Base-by-base conservation (phyloP, 2,797 vertebrate species). In the Pipistrellus pipistrellus region DNA sequence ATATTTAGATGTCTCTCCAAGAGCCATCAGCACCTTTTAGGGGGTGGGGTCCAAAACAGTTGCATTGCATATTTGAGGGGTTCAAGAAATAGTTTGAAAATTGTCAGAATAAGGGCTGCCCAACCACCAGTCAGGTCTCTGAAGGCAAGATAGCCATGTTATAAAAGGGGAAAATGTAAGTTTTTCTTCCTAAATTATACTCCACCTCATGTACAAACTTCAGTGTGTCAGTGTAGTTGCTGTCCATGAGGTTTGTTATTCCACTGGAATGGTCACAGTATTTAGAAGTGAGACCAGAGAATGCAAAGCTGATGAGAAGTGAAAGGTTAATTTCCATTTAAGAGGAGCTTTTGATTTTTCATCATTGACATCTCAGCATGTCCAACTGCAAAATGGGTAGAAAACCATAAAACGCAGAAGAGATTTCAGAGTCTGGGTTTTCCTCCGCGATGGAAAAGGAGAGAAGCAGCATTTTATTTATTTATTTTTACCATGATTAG, bases 401-500 rank as follows among this genome's bases (percentile, higher is more conserved):
- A 86, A 46, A 85, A 53, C 5, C 4, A 23, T 7, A 59, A 25
- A 69, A 90, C 10, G 82, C 82, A n/a, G 75, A 53, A 69, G 12
- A 71, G 51, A 4, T 44, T 72, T 84, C 44, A 46, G 71, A 94
- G 53, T 55, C 88, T 72, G 1, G 2, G 4, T 68, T 93, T 81
- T 68, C 85, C 15, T 78, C 76, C 95, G 32, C 1, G 4, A 32
- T 82, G 81, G 64, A 32, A 94, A 89, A 55, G 75, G 17, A 38
- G 38, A 68, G 71, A 62, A 46, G 35, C 0, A 3, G 69, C 73
- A 25, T 94, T 81, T 66, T 77, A 92, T 69, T 76, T 35, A 35
- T 53, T 59, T n/a, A 20, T 41, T 81, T 90, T 88, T 72, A 27
- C 90, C 89, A 76, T 93, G 93, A 87, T 95, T 93, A 96, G 66